Base-by-base conservation (phyloP, 2,113 vertebrate genomes). In the Chionodraco myersi region DNA sequence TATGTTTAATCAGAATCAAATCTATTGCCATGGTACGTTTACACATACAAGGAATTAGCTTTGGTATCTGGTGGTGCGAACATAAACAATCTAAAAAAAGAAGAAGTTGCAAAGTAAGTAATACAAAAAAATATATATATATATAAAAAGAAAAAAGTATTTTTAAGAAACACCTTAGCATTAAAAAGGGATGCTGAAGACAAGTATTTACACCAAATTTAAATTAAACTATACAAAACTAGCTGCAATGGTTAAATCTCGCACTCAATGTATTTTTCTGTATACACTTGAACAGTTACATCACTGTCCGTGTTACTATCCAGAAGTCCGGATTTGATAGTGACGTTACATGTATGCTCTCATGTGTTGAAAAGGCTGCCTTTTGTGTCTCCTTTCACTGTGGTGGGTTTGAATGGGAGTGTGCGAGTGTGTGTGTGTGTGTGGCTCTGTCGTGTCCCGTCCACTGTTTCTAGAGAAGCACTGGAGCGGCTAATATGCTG, bases 401-500 rank as follows among this genome's bases (percentile, higher is more conserved):
- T 75, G 44, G 51, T 69, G 52, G 63, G 79, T 80, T 64, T 75
- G 74, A 21, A 21, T 59, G 56, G 34, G 61, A 63, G 54, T 57
- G 53, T 79, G 36, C 2, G 6, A 3, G 26, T 3, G 26, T 30
- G 26, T 79, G 77, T 61, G 26, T 79, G 70, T 74, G 81, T 80
- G 69, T 62, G 84, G 68, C 65, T 85, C 66, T 86, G 82, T 82
- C 61, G 1, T 60, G 76, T 87, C 70, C 72, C 13, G 9, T 79
- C 26, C 73, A 77, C 84, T 79, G 85, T 89, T 87, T 88, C 84
- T 74, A 86, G 77, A 81, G 47, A 75, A 74, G 82, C 85, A 82
- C 53, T 83, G 83, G 82, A 88, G 91, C 86, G 26, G 74, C 60
- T 91, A 91, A 92, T 91, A 48, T 88, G 88, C 87, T 88, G 75